Evolutionary conservation across 2,113 vertebrate genomes (phyloP).

Genomic region (Zosterops hypoxanthus): DNA sequence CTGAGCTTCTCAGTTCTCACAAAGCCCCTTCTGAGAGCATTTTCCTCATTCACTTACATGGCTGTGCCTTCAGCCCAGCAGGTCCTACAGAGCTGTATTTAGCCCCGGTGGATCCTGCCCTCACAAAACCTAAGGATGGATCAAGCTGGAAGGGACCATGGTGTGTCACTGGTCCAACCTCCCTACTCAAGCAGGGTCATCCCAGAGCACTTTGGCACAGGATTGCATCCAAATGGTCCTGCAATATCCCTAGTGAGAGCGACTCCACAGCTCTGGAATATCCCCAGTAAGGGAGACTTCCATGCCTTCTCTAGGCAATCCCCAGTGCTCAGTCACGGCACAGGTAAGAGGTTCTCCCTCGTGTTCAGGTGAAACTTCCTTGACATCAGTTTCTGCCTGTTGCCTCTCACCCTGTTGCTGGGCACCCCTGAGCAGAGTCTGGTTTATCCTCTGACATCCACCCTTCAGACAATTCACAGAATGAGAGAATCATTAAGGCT

Average conservation of each 20-base stretch:
- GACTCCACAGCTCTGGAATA: not conserved
- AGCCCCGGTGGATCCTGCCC: not conserved
- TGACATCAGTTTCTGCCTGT: not conserved
- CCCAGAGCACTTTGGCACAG: not conserved
- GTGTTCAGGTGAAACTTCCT: not conserved
- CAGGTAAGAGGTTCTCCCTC: not conserved
- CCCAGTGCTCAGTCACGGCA: not conserved
- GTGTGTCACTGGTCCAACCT: not conserved
- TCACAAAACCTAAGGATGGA: not conserved
- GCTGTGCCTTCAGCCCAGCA: not conserved
- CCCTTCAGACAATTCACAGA: not conserved
- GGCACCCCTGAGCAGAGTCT: not conserved
- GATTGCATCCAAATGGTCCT: not conserved
- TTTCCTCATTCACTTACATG: rapidly evolving
- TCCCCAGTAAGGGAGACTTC: not conserved
- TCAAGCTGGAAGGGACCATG: not conserved
- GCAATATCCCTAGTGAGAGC: not conserved
- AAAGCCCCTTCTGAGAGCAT: rapidly evolving
- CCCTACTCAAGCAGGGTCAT: not conserved
- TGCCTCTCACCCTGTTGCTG: not conserved
- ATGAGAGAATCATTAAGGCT: not conserved
- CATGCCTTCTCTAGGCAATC: not conserved
- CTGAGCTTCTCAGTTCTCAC: not conserved
- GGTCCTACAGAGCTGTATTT: not conserved
- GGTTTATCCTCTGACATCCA: not conserved